phyloP scores from a whole-genome alignment of 2,888 invertebrate genomes.

The Chironomus riparius region DNA sequence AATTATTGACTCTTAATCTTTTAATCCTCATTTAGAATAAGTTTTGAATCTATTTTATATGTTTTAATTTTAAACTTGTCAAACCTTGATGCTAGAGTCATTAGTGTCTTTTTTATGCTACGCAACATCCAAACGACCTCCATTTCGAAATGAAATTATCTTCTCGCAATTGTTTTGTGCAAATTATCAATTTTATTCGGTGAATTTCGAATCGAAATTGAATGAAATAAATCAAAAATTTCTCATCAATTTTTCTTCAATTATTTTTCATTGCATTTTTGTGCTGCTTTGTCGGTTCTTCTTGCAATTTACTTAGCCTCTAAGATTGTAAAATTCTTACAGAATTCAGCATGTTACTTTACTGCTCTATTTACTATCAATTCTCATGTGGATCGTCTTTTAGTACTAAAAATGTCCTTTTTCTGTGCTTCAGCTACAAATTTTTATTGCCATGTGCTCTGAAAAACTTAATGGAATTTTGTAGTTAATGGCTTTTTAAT shows the following conservation, averaged over 20 bases:
- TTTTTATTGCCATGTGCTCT: background rate
- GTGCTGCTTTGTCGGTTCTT: too few species aligned
- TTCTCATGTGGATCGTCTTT: background rate
- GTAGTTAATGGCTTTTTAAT: slow-evolving; percentile 9
- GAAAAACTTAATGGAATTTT: background rate
- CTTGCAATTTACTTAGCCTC: too few species aligned
- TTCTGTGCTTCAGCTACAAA: background rate
- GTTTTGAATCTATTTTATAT: too few species aligned
- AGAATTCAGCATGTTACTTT: background rate
- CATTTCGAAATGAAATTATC: background rate
- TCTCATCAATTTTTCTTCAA: background rate
- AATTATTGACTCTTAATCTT: too few species aligned
- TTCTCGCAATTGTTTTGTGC: background rate
- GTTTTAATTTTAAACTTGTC: too few species aligned
- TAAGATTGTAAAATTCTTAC: too few species aligned
- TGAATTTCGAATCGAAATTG: background rate
- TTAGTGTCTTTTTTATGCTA: too few species aligned
- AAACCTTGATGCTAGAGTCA: too few species aligned
- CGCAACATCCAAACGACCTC: background rate
- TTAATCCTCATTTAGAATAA: too few species aligned
- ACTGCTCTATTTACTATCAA: background rate
- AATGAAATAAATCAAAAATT: too few species aligned
- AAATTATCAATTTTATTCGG: slow-evolving; percentile 19
- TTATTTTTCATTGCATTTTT: background rate
- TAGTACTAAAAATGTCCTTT: background rate